Evolutionary conservation across 2,888 invertebrate species (phyloP), one percentile per base, ranked within the genome.

Genomic region (Anorthoa munda): DNA sequence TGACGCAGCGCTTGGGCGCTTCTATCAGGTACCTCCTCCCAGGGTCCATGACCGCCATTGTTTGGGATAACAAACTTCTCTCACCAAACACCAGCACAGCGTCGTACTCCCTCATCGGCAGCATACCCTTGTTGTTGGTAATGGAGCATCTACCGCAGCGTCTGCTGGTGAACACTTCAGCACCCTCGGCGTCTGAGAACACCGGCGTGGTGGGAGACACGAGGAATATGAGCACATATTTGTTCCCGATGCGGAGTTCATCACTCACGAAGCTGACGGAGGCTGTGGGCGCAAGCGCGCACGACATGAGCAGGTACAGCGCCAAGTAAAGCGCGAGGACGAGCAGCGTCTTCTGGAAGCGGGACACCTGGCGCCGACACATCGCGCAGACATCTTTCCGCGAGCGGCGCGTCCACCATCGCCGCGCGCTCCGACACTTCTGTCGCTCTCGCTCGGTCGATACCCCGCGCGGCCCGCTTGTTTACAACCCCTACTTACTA

Each of bases 41-140:
- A 0, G 92, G 92, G n/a, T 91, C 86, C 89, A 90, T 90, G 74
- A 83, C 84, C 1, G 90, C 89, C n/a, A 85, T 79, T 0, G 88
- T 71, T 18, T 88, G 86, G 2, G 82, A 76, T 21, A 91, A 68
- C 18, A 88, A 55, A 45, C 68, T 85, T 17, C 76, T 75, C 4
- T 89, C 86, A 3, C 90, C 91, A 45, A 86, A 72, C 1, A 91
- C 81, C 0, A 94, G 75, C 0, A 94, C 80, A 0, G 94, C 94
- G 60, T 94, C 94, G 78, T 90, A 94, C 73, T 92, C 92, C 66
- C 87, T 86, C 75, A 91, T 79, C 13, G 94, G 94, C 13, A 94
- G 74, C 68, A 94, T 92, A 0, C 93, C 94, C 66, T 81, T 90
- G 79, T 94, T 94, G 75, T 94, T 94, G 0, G 94, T 94, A 48